A percentile compares a stretch with the other conserved stretches of the same genome.
phyloP scores from a whole-genome alignment of 2,113 vertebrate genomes.

The Naja naja region DNA sequence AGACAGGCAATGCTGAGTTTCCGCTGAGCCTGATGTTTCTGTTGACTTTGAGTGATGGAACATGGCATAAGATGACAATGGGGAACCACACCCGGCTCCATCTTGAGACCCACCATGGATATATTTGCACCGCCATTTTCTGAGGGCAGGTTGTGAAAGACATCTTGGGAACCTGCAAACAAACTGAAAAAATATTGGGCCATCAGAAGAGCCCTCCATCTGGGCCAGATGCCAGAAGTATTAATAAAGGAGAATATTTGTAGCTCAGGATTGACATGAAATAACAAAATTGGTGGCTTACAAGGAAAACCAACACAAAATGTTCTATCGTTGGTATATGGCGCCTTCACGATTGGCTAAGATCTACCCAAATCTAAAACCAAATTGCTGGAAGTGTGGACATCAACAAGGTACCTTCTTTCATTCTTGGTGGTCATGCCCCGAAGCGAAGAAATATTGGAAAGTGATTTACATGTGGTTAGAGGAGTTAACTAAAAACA shows the following conservation, averaged over 20 bases:
- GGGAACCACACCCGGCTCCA: slow-evolving; percentile 53
- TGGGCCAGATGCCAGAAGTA: background rate
- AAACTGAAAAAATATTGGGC: slow-evolving; percentile 38
- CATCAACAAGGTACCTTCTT: too few relatives aligned
- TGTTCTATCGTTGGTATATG: too few relatives aligned
- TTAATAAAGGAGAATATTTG: background rate
- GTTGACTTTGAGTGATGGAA: slow-evolving; percentile 45
- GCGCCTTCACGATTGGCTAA: too few relatives aligned
- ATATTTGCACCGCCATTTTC: slow-evolving; percentile 63
- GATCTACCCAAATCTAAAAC: too few relatives aligned
- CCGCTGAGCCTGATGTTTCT: slow-evolving; percentile 76
- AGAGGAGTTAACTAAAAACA: too few relatives aligned
- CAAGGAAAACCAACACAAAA: too few relatives aligned
- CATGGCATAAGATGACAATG: slow-evolving; percentile 71
- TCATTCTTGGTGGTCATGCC: too few relatives aligned
- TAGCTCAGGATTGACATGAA: background rate
- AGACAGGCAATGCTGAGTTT: slow-evolving; percentile 87
- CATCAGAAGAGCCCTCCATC: background rate
- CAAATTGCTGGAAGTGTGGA: too few relatives aligned
- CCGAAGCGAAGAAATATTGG: too few relatives aligned
- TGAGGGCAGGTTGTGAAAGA: slow-evolving; percentile 54
- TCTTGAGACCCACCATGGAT: slow-evolving; percentile 62
- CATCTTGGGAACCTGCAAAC: slow-evolving; percentile 68
- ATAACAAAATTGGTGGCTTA: background rate
- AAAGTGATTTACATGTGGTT: too few relatives aligned